Conservation (phyloP, 2,888 invertebrate species). For the Candidula unifasciata region DNA sequence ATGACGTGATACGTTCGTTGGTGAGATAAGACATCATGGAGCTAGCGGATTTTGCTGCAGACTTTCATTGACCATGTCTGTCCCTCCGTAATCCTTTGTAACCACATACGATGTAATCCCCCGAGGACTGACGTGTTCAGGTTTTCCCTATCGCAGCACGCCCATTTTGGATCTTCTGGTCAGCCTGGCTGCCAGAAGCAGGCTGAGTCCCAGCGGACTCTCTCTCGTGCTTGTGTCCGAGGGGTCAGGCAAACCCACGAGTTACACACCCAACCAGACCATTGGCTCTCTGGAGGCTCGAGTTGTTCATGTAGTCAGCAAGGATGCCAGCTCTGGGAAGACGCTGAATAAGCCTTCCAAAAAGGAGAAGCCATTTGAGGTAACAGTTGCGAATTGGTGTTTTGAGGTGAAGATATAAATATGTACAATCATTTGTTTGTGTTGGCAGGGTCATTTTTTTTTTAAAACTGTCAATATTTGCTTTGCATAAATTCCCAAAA, state of each 20-base stretch:
- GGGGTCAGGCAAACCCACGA: slow-evolving; percentile 80
- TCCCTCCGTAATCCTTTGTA: no score
- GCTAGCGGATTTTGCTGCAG: no score
- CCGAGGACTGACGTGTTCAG: neutral
- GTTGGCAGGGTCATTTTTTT: no score
- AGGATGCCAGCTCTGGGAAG: slow-evolving; percentile 64
- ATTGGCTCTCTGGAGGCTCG: slow-evolving; percentile 81
- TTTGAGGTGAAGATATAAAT: no score
- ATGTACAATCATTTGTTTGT: no score
- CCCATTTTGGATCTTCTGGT: slow-evolving; percentile 89
- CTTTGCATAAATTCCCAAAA: no score
- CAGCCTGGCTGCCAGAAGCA: slow-evolving; percentile 84
- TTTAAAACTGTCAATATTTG: no score
- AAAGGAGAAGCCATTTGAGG: slow-evolving; percentile 82
- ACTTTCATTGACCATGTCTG: no score
- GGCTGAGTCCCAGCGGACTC: slow-evolving; percentile 84
- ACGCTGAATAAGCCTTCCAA: slow-evolving; percentile 79
- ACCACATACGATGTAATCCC: neutral
- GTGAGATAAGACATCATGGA: no score
- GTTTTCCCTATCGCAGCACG: slow-evolving; percentile 81
- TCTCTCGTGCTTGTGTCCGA: slow-evolving; percentile 83
- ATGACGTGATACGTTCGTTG: no score
- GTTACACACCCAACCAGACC: slow-evolving; percentile 87
- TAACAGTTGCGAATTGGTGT: slow-evolving; percentile 50
- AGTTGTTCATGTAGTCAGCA: slow-evolving; percentile 80